phyloP scores from a whole-genome alignment of 2,113 vertebrate genomes.

The Xenopus borealis region DNA sequence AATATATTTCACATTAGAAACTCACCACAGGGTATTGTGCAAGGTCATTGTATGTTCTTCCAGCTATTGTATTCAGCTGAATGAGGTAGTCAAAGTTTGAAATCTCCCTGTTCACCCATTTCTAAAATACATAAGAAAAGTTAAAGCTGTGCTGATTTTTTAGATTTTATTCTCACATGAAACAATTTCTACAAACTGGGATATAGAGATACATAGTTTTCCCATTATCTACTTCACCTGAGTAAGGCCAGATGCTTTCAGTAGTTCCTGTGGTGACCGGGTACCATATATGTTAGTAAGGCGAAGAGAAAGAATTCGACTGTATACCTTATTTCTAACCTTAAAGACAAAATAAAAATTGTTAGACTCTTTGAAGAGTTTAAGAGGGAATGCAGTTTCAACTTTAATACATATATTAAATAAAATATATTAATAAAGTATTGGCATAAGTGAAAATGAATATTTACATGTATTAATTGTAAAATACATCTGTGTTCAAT shows the following conservation, averaged over 20 bases:
- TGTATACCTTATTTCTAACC: slow-evolving; percentile 92
- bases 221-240: slow-evolving; percentile 69
- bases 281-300: slow-evolving; percentile 84
- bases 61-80: slow-evolving; percentile 95
- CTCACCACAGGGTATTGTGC: slow-evolving; percentile 95
- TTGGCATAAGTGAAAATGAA: too few relatives aligned
- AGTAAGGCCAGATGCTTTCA: slow-evolving; percentile 88
- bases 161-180: too few relatives aligned
- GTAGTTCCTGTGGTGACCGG: slow-evolving; percentile 89
- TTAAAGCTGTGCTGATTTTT: too few relatives aligned
- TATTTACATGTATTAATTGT: too few relatives aligned
- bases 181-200: too few relatives aligned
- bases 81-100: slow-evolving; percentile 98
- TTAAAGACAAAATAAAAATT: slow-evolving; percentile 54
- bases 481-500: too few relatives aligned
- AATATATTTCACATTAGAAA: slow-evolving; percentile 3
- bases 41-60: slow-evolving; percentile 93
- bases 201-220: too few relatives aligned
- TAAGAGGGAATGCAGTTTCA: too few relatives aligned
- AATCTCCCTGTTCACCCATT: slow-evolving; percentile 97
- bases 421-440: too few relatives aligned
- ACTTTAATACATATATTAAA: too few relatives aligned
- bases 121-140: slow-evolving; percentile 62
- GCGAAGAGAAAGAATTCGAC: slow-evolving; percentile 81
- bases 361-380: too few relatives aligned